Evolutionary conservation across 2,797 vertebrate species (phyloP), one percentile per base, ranked within the genome.

Genomic region (Ambastaia sidthimunki): DNA sequence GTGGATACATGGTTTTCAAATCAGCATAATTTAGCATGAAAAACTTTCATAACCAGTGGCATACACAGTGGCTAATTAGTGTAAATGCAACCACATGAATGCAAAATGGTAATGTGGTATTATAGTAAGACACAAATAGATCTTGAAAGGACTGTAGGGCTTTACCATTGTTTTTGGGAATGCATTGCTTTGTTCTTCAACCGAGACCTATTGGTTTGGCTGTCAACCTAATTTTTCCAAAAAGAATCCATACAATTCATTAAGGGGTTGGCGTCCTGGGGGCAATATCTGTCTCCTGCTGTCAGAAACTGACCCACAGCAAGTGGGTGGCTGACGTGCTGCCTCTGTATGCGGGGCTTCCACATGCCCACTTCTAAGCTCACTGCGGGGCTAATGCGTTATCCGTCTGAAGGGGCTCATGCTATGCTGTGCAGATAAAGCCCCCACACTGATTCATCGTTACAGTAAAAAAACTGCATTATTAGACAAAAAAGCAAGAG

Each of bases 401-500:
- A 77, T 88, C 87, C 75, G 23, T 85, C 88, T 71, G 83, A 86
- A 82, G 86, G 87, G 86, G 84, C 52, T 74, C 78, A 88, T 68
- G 88, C 89, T 86, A 86, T 87, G 75, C 86, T 90, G 87, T 91
- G 90, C 91, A 90, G 91, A 92, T 92, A 87, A 91, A 90, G 76
- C 90, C 89, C 91, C 91, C 84, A 78, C 89, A 85, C 90, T 94
- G 92, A 94, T 88, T 93, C 93, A 93, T 93, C 82, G 44, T 41
- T 78, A 76, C 25, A 37, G 82, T n/a, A n/a, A 62, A 63, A n/a
- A 63, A 67, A 69, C 77, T 37, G 62, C 81, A 83, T 82, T 83
- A 83, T 74, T 76, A 65, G 67, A 74, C 19, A 60, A 68, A 76
- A 86, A 86, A 76, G 68, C 81, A 66, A 75, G 69, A 72, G 70